Evolutionary conservation across 1,140 invertebrate species (phyloP).

Genomic region (Chionoecetes opilio): DNA sequence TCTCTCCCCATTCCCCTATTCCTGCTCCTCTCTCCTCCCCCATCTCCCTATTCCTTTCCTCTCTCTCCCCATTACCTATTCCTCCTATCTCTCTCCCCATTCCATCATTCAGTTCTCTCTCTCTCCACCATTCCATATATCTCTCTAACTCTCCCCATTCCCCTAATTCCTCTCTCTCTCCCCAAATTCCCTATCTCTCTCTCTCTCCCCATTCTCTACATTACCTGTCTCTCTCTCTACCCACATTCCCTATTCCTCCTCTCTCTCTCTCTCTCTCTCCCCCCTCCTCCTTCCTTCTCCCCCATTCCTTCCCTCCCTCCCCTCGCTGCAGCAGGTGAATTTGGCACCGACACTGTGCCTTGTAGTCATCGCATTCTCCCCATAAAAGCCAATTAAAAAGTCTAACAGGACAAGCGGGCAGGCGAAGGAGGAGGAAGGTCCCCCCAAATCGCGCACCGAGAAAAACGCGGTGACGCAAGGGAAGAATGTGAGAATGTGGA

Average conservation of each 20-base stretch:
- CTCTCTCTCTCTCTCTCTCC: background rate
- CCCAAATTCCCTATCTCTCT: too few species aligned
- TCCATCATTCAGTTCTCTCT: too few species aligned
- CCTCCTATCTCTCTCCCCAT: background rate
- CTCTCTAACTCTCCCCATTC: background rate
- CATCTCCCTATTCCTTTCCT: background rate
- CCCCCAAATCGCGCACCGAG: too few species aligned
- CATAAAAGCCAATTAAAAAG: slow-evolving; percentile 7
- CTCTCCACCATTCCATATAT: background rate
- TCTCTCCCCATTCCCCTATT: background rate
- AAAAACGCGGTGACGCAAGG: background rate
- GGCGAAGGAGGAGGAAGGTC: background rate
- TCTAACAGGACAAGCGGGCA: background rate
- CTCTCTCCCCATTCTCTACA: too few species aligned
- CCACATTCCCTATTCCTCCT: too few species aligned
- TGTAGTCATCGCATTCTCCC: too few species aligned
- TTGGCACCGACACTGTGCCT: background rate
- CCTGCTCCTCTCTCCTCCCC: background rate
- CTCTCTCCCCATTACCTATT: background rate
- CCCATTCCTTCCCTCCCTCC: background rate
- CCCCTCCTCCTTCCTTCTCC: background rate
- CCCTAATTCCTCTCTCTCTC: background rate
- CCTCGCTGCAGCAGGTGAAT: background rate
- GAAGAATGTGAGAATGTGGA: background rate
- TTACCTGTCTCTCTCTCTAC: too few species aligned